These are phyloP conservation scores for Drosophila takahashii DNA, from an alignment of 1,140 invertebrate genomes.

Conservation along the genomic window DNA sequence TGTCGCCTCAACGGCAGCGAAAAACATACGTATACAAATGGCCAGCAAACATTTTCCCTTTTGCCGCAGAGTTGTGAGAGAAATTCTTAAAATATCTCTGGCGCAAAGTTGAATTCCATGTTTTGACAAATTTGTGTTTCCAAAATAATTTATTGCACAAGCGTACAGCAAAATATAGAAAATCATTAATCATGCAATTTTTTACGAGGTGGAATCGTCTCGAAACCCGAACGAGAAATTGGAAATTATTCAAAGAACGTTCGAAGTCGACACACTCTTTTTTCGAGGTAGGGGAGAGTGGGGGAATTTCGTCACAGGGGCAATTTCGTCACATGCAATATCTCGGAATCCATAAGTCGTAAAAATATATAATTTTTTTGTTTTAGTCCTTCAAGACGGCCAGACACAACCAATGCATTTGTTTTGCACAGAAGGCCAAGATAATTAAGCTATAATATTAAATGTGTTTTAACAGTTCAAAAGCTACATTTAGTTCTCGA, in stretches of 20 bases:
- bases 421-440: no score
- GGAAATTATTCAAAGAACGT: constrained; percentile 28
- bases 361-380: no score
- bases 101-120: constrained; percentile 25
- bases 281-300: no score
- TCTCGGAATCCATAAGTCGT: no score
- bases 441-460: no score
- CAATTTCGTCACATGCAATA: no score
- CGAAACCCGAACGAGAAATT: background rate
- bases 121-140: constrained; percentile 48
- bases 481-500: no score
- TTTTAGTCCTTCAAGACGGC: no score
- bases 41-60: constrained; percentile 36
- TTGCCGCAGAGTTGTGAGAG: constrained; percentile 9
- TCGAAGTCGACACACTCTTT: constrained; percentile 3
- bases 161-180: constrained; percentile 26
- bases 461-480: no score
- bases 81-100: constrained; percentile 47
- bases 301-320: no score
- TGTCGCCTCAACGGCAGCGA: constrained; percentile 22
- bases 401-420: no score
- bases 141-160: constrained; percentile 65
- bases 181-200: constrained; percentile 66
- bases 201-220: constrained; percentile 31
- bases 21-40: constrained; percentile 21